Evolutionary conservation across 2,113 vertebrate genomes (phyloP), one percentile per base, ranked within the genome.

Genomic region (Sminthopsis crassicaudata): DNA sequence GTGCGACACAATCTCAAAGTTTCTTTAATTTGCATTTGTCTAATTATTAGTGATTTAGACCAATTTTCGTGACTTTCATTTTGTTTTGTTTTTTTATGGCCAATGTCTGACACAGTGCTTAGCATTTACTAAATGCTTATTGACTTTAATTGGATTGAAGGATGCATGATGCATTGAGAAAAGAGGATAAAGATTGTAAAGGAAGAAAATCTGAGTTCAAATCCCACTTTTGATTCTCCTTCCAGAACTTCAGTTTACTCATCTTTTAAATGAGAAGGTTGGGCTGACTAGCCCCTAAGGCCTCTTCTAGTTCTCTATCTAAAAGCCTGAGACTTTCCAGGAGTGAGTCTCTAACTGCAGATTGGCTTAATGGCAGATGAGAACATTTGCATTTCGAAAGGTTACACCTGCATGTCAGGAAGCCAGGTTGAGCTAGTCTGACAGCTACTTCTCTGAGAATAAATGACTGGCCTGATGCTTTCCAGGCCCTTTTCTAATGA

Each of bases 401-500:
- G 95, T 96, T 51, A 95, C 96, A 94, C 94, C 94, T 94, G 5
- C 53, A 2, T 67, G 3, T 46, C 2, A 3, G 46, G 90, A 60
- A 94, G 94, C 50, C 23, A n/a, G 36, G 36, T 96, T 76, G 94
- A 55, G 89, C 57, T 23, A 96, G 91, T 52, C 51, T 57, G 93
- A 84, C 67, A 84, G 95, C 95, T 51, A 51, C 91, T 94, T 88
- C 88, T 89, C 57, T 12, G 11, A 2, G 2, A 92, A 94, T 92
- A 95, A 92, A 91, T 57, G 84, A 88, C 89, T 95, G 95, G 96
- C 97, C 94, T 95, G 93, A 95, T 94, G 91, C 94, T 95, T 95
- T 96, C 95, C 94, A 96, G 96, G 93, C 93, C 0, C 90, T 92
- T 95, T 96, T 92, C 95, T 94, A 95, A 94, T 97, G 96, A 97